Base-by-base conservation (phyloP, 37 sponge, comb jelly and placozoan genomes). In the Cliona cf. orientalis region DNA sequence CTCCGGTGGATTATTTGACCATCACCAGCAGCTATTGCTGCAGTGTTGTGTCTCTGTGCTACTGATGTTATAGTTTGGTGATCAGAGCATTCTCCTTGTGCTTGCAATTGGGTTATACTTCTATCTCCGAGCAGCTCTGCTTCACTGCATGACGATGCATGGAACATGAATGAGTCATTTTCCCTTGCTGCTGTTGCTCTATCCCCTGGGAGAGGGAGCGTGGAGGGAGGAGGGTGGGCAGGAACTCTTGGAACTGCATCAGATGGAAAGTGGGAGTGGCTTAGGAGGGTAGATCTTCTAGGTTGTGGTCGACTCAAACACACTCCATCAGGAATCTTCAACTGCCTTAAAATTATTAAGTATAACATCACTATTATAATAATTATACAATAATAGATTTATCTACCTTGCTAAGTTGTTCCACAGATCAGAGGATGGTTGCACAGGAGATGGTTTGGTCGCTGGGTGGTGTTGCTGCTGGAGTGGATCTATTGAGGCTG, bases 301-400 rank as follows among this genome's bases (percentile, higher is more conserved):
- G 85, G 85, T 36, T 55, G 77, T 3, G 85, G 78, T 77, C 85
- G 66, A 25, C 11, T n/a, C 7, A 41, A 38, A 38, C 43, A 33
- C 3, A 19, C 43, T 29, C 61, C 35, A 28, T 73, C 74, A 26
- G 76, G 61, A 2, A 75, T 58, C 61, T 75, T 41, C 37, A 72
- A 49, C 36, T 82, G 39, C 46, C 82, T 82, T 9, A 9, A 49
- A 49, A 14, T 19, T 19, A 14, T 49, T 19, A 49, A 49, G 14
- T 49, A 49, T 14, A 9, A 7, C 31, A 29, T 3, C 5, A 14
- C 28, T 29, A 59, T 9, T 59, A 59, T 3, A 59, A n/a, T 29
- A 9, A 59, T 9, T 29, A 59, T 59, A 12, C 60, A 29, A 66
- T 66, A 5, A 35, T 29, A 35, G 19, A 31, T 3, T 14, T 7